These are phyloP conservation scores for Sebastes dallii DNA, from an alignment of 2,797 vertebrate genomes.

Conservation along the genomic window DNA sequence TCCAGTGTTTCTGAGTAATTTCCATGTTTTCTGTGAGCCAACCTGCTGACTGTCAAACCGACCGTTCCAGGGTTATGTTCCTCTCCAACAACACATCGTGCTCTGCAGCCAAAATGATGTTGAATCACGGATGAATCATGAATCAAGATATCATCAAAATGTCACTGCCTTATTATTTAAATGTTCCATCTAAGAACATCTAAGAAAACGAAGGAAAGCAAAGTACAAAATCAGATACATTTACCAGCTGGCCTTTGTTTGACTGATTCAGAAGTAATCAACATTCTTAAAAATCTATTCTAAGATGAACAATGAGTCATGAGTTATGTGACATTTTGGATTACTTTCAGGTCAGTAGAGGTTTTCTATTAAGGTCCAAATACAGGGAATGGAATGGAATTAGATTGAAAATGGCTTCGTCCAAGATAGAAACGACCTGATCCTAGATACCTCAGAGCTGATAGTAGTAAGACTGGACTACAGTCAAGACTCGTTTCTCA, in stretches of 20 bases:
- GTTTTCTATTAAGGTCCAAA: neutral
- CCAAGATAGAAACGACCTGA: neutral
- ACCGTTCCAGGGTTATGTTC: neutral
- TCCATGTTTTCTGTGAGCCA: neutral
- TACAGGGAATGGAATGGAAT: neutral
- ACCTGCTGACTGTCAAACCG: neutral
- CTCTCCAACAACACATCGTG: neutral
- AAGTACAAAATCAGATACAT: neutral
- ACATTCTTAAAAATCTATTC: neutral
- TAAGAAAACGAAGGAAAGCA: neutral
- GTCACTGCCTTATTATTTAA: neutral
- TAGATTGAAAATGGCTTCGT: neutral
- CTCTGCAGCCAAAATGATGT: neutral
- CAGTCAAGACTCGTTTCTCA: neutral
- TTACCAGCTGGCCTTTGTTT: neutral
- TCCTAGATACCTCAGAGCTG: neutral
- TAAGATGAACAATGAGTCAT: neutral
- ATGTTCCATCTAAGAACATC: neutral
- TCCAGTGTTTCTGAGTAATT: neutral
- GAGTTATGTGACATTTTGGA: neutral
- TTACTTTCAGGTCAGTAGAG: neutral
- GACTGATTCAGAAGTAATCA: neutral
- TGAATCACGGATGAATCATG: neutral
- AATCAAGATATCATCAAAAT: conserved; percentile 11
- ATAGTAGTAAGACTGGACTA: neutral